Conservation (phyloP, 2,888 invertebrate species). For the Agrotis segetum region DNA sequence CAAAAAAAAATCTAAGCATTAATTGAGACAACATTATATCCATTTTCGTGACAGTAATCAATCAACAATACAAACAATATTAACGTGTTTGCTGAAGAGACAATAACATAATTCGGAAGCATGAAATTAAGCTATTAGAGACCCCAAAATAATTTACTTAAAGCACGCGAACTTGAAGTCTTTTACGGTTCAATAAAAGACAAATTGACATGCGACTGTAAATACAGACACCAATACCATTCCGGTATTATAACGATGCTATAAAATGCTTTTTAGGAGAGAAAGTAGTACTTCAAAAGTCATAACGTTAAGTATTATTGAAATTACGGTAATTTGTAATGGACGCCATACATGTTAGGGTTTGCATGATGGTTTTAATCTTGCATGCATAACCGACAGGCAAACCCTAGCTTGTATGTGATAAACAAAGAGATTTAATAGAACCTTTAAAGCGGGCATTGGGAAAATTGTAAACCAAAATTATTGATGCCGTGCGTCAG, state of each 20-base stretch:
- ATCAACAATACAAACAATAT: neutral
- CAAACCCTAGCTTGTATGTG: too few species aligned
- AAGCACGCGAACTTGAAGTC: constrained; percentile 26
- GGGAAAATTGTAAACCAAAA: too few species aligned
- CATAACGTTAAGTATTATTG: too few species aligned
- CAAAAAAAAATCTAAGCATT: neutral
- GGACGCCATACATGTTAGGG: too few species aligned
- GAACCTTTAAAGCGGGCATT: too few species aligned
- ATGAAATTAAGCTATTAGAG: constrained; percentile 24
- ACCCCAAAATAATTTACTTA: constrained; percentile 1
- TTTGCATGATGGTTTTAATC: too few species aligned
- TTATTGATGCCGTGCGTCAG: too few species aligned
- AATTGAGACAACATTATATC: neutral
- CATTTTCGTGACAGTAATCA: neutral
- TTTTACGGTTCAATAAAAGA: neutral
- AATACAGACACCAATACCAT: neutral
- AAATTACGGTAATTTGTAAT: too few species aligned
- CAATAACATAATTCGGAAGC: constrained; percentile 1
- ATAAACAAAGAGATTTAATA: too few species aligned
- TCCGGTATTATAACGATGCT: neutral
- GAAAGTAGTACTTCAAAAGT: neutral
- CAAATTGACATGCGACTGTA: neutral
- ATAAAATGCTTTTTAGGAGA: constrained; percentile 4
- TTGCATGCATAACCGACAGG: too few species aligned
- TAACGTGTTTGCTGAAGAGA: neutral